Percentiles rank a stretch among this genome's conserved stretches.
Evolutionary conservation across 2,797 vertebrate species (phyloP).

Genomic region (Karalla daura): DNA sequence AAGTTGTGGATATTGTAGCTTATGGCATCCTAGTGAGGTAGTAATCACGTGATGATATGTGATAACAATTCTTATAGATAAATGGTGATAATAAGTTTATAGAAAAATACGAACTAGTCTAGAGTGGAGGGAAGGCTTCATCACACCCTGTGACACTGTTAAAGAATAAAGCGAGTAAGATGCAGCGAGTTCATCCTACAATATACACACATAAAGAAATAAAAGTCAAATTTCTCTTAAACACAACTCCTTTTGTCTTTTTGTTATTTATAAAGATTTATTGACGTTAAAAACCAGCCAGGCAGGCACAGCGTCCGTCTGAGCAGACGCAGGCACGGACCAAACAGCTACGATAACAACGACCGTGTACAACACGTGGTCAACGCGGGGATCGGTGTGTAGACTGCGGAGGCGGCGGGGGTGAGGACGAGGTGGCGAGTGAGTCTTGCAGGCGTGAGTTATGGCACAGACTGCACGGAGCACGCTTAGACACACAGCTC

Average conservation of each 20-base stretch:
- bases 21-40: no score
- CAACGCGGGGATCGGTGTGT: conserved; percentile 21
- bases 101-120: no score
- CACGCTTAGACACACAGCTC: conserved; percentile 20
- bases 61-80: no score
- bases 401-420: conserved; percentile 19
- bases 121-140: no score
- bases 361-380: conserved; percentile 39
- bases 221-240: no score
- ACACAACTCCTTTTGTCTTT: neutral
- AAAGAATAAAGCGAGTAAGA: no score
- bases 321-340: conserved; percentile 51
- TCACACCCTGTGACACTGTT: no score
- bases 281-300: conserved; percentile 66
- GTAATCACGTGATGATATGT: no score
- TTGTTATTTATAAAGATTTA: conserved; percentile 49
- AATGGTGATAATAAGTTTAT: no score
- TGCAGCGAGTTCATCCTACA: no score
- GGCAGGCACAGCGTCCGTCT: conserved; percentile 47
- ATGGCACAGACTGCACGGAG: conserved; percentile 10
- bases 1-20: no score
- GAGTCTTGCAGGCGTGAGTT: conserved; percentile 17
- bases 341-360: conserved; percentile 51
- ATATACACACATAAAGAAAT: no score
- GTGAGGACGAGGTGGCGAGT: conserved; percentile 1